These are phyloP conservation scores for Oncorhynchus nerka DNA, from an alignment of 2,113 vertebrate species.

Conservation along the genomic window DNA sequence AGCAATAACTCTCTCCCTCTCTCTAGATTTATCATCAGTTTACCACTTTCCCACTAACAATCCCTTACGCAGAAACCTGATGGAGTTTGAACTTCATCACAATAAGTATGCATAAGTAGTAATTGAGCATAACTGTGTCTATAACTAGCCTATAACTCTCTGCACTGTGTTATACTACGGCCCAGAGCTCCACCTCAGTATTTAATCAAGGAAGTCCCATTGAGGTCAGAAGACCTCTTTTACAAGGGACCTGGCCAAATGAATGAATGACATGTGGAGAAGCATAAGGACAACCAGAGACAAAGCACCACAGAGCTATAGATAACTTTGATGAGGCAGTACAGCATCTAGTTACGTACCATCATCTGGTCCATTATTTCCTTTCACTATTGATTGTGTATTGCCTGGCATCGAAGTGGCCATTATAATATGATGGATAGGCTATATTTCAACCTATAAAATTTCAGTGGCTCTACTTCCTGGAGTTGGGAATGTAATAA, in stretches of 20 bases:
- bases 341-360: slow-evolving; percentile 11
- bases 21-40: slow-evolving; percentile 9
- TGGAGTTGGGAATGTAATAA: background rate
- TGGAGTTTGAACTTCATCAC: background rate
- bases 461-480: background rate
- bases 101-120: background rate
- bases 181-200: background rate
- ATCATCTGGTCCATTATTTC: background rate
- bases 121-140: background rate
- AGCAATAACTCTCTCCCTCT: slow-evolving; percentile 19
- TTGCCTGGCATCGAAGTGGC: background rate
- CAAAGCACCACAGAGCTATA: background rate
- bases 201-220: background rate
- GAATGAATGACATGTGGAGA: background rate
- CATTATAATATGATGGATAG: background rate
- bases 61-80: slow-evolving; percentile 19
- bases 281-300: background rate
- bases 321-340: slow-evolving; percentile 3
- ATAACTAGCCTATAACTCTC: background rate
- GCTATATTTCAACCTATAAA: background rate
- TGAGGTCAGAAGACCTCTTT: too few species aligned
- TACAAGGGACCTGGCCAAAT: too few species aligned
- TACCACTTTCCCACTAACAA: background rate
- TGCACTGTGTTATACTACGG: background rate
- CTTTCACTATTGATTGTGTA: background rate